Evolutionary conservation across 2,113 vertebrate species (phyloP).

Genomic region (Leptodactylus fuscus): DNA sequence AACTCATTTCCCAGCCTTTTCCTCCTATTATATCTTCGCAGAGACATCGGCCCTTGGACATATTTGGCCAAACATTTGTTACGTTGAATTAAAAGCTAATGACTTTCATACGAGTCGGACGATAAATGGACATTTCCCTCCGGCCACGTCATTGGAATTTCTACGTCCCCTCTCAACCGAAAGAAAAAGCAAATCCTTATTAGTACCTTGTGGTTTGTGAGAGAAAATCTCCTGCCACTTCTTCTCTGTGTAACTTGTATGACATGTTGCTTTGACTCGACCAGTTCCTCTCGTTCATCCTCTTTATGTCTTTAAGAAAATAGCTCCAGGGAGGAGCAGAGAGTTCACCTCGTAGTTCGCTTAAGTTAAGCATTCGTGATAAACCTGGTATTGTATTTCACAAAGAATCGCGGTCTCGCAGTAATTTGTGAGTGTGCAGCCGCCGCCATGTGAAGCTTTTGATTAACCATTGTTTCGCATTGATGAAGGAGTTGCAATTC

Average conservation of each 20-base stretch:
- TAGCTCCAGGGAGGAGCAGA: constrained; percentile 50
- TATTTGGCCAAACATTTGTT: constrained; percentile 12
- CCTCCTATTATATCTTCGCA: neutral
- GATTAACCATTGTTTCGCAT: constrained; percentile 70
- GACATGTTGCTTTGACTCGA: constrained; percentile 15
- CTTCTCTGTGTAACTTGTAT: neutral
- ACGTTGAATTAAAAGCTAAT: constrained; percentile 17
- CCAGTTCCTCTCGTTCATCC: constrained; percentile 33
- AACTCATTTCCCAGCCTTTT: neutral
- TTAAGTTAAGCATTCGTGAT: constrained; percentile 56
- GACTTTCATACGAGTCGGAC: constrained; percentile 15
- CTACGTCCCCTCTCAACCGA: neutral
- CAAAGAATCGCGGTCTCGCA: constrained; percentile 49
- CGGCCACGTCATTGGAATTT: neutral
- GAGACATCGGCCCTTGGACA: neutral
- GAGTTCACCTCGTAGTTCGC: constrained; percentile 42
- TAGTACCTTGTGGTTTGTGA: constrained; percentile 24
- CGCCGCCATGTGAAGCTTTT: constrained; percentile 59
- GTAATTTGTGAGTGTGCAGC: constrained; percentile 56
- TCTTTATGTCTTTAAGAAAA: constrained; percentile 34
- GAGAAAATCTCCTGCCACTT: neutral
- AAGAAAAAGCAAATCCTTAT: constrained; percentile 42
- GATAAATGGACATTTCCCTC: constrained; percentile 30
- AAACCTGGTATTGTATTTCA: constrained; percentile 60
- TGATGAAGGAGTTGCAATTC: constrained; percentile 66